A percentile compares a stretch with the other conserved stretches of the same genome.
Conservation (phyloP, 1,140 invertebrate species). For the Pollicipes pollicipes region DNA sequence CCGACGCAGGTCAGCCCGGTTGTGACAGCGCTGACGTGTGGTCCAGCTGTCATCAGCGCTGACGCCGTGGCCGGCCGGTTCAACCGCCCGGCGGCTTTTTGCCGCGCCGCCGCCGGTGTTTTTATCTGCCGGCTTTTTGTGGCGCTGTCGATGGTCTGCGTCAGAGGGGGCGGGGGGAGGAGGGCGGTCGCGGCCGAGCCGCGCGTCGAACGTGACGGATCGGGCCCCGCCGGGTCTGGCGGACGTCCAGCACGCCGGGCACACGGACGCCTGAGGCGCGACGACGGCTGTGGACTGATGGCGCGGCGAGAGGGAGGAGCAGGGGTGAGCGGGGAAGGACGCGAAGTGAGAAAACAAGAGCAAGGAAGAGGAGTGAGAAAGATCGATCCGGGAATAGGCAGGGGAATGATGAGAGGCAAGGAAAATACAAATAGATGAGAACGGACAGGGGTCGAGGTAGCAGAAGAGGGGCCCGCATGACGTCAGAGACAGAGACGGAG, state of each 20-base stretch:
- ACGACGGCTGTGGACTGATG: too few relatives aligned
- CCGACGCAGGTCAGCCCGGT: too few relatives aligned
- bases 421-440: slow-evolving; percentile 5
- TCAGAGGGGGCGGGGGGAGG: slow-evolving; percentile 5
- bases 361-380: neutral
- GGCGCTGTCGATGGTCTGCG: slow-evolving; percentile 11
- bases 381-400: too few relatives aligned
- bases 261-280: too few relatives aligned
- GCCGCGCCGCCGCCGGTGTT: neutral
- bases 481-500: slow-evolving; percentile 8
- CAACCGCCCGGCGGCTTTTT: neutral
- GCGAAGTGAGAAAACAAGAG: neutral
- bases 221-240: too few relatives aligned
- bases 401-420: too few relatives aligned
- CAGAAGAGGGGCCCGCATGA: slow-evolving; percentile 9
- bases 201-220: too few relatives aligned
- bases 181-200: too few relatives aligned
- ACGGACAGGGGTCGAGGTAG: slow-evolving; percentile 4
- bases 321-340: neutral
- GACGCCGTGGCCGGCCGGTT: neutral
- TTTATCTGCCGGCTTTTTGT: slow-evolving; percentile 10
- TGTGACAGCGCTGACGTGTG: neutral
- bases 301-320: slow-evolving; percentile 8
- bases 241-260: too few relatives aligned
- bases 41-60: neutral